A percentile compares a stretch with the other conserved stretches of the same genome.
phyloP scores from a whole-genome alignment of 2,797 vertebrate species.

The Propithecus deckenii region DNA sequence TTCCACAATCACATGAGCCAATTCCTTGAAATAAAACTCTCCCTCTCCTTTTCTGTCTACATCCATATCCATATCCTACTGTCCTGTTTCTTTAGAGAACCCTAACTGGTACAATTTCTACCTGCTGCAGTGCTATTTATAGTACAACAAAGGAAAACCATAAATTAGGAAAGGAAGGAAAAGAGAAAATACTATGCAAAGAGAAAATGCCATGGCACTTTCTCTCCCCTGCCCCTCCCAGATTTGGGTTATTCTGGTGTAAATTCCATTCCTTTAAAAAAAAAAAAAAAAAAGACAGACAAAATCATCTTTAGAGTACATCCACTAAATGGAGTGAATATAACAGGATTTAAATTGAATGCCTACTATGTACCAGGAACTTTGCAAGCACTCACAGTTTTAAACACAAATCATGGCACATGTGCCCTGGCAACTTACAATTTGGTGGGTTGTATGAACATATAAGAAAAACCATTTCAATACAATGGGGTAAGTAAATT shows the following conservation, averaged over 20 bases:
- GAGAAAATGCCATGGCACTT: not conserved
- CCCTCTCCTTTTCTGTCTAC: too few species aligned
- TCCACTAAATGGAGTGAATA: not conserved
- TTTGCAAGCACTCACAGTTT: not conserved
- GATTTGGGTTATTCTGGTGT: not conserved
- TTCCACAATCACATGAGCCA: not conserved
- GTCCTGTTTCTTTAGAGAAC: not conserved
- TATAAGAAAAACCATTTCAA: not conserved
- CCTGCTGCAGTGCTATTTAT: not conserved
- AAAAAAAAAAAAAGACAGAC: not conserved
- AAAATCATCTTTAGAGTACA: conserved; percentile 29
- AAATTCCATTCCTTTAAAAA: not conserved
- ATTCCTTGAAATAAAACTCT: not conserved
- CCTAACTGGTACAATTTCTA: not conserved
- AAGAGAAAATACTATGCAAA: not conserved
- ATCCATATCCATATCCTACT: not conserved
- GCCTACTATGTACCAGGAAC: not conserved
- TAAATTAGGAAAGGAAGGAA: not conserved
- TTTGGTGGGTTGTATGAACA: not conserved
- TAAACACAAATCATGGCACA: not conserved
- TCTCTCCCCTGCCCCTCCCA: not conserved
- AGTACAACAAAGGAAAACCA: not conserved
- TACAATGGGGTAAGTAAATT: not conserved
- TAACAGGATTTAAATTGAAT: not conserved
- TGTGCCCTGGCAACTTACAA: not conserved